Evolutionary conservation across 2,113 vertebrate species (phyloP).

Genomic region (Rallus limicola): DNA sequence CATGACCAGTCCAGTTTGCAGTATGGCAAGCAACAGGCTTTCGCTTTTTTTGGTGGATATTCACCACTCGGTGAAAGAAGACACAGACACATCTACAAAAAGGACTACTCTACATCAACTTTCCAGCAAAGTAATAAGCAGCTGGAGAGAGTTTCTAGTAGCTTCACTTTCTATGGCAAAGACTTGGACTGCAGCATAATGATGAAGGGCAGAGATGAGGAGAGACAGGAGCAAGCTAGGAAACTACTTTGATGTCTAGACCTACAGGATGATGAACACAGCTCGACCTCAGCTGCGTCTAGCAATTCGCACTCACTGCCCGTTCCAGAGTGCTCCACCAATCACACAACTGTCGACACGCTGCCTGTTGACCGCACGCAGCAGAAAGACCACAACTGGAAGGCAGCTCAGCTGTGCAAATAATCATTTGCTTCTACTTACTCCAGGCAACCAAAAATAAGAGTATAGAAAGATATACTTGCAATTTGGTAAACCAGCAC

Average conservation of each 20-base stretch:
- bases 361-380: not conserved
- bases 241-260: not conserved
- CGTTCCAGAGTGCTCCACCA: not conserved
- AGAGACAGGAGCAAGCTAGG: not conserved
- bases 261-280: not conserved
- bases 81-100: not conserved
- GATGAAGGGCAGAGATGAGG: not conserved
- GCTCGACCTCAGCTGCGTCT: not conserved
- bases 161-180: not conserved
- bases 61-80: not conserved
- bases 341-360: not conserved
- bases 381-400: not conserved
- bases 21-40: not conserved
- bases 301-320: not conserved
- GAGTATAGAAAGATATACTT: not conserved
- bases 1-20: not conserved
- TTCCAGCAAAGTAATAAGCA: not conserved
- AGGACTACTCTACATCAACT: not conserved
- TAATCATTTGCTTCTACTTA: not conserved
- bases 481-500: constrained; percentile 15
- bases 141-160: not conserved
- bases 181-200: not conserved
- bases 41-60: not conserved
- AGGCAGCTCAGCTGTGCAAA: not conserved
- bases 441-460: not conserved